Evolutionary conservation across 92 coral and sea anemone genomes (phyloP).

Genomic region (Phenganax subtilis): DNA sequence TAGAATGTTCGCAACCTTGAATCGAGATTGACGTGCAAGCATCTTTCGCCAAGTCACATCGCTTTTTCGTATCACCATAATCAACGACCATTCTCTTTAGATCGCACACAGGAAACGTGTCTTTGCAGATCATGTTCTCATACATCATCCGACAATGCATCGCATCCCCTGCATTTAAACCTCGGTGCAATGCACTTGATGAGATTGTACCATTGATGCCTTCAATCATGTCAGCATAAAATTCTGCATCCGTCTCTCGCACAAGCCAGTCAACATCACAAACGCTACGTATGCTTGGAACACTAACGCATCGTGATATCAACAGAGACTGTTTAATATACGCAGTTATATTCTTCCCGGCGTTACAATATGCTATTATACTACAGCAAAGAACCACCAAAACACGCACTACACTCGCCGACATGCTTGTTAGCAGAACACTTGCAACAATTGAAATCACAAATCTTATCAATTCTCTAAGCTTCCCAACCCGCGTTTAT

Average conservation of each 20-base stretch:
- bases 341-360: conserved; percentile 16
- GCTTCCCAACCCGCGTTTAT: neutral
- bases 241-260: neutral
- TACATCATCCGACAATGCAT: conserved; percentile 9
- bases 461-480: conserved; percentile 3
- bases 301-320: neutral
- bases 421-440: neutral
- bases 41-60: neutral
- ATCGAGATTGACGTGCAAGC: conserved; percentile 24
- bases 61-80: conserved; percentile 17
- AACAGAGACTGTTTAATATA: conserved; percentile 20
- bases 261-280: conserved; percentile 26
- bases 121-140: conserved; percentile 18
- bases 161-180: neutral
- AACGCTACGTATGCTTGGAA: conserved; percentile 1
- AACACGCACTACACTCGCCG: conserved; percentile 3
- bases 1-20: conserved; percentile 13
- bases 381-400: conserved; percentile 5
- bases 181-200: neutral
- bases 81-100: conserved; percentile 16
- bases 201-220: neutral
- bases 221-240: neutral
- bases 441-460: neutral
- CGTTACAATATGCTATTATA: conserved; percentile 10
- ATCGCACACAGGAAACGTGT: conserved; percentile 35